Conservation (phyloP, 2,888 invertebrate species). For the Agonopterix heracliana region DNA sequence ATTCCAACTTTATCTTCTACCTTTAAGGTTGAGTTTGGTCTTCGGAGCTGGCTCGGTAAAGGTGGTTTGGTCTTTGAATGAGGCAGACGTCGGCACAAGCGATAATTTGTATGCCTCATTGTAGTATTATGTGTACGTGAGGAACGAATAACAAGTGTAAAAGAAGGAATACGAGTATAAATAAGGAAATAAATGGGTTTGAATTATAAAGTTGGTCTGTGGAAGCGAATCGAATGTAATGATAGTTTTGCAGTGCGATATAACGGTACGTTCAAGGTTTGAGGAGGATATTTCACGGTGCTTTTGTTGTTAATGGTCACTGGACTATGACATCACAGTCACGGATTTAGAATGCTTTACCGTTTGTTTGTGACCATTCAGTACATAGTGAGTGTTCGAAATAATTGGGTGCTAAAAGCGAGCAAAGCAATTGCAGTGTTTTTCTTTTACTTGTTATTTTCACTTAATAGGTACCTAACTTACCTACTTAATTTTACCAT, state of each 20-base stretch:
- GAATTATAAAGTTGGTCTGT: slow-evolving; percentile 42
- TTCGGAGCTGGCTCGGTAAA: slow-evolving; percentile 21
- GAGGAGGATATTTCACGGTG: too few species aligned
- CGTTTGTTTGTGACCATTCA: too few species aligned
- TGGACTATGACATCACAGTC: too few species aligned
- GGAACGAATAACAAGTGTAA: slow-evolving; percentile 60
- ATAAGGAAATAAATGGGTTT: slow-evolving; percentile 60
- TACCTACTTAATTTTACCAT: too few species aligned
- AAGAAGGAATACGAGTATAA: slow-evolving; percentile 50
- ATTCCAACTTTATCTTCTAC: slow-evolving; percentile 13
- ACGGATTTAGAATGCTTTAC: too few species aligned
- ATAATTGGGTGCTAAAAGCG: too few species aligned
- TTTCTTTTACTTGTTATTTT: too few species aligned
- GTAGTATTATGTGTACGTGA: slow-evolving; percentile 72
- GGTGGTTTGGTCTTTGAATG: slow-evolving; percentile 43
- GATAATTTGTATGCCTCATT: slow-evolving; percentile 74
- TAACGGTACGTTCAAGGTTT: slow-evolving; percentile 1
- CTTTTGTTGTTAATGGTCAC: too few species aligned
- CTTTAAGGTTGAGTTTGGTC: slow-evolving; percentile 9
- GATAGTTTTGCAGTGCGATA: slow-evolving; percentile 27
- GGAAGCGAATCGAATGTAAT: slow-evolving; percentile 43
- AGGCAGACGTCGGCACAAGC: slow-evolving; percentile 56
- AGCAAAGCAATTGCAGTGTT: too few species aligned
- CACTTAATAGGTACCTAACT: too few species aligned
- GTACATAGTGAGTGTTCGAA: too few species aligned